Base-by-base conservation (phyloP, 2,888 invertebrate species). In the Lepidochrysops patricia region DNA sequence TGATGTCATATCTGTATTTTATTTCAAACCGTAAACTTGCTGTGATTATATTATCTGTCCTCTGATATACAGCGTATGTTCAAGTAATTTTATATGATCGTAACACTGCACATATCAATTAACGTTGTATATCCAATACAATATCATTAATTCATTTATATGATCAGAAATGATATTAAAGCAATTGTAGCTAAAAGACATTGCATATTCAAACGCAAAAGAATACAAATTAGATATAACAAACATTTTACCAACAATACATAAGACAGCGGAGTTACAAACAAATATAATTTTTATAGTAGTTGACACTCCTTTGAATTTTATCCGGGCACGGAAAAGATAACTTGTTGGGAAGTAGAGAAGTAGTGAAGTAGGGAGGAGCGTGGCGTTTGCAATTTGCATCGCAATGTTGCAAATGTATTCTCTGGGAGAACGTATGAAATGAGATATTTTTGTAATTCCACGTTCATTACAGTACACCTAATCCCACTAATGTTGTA, bases 21-120 rank as follows among this genome's bases (percentile, higher is more conserved):
- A 69, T 67, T 67, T 65, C 58, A 50, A 58, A 63, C 62, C 61
- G 61, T 68, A 69, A 68, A 67, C 64, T 43, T 63, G 65, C 67
- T 63, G 63, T 65, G 63, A 63, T 66, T 65, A 61, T 35, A 60
- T 61, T 63, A 63, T 63, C 54, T 57, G 57, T 60, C 9, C 15
- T 19, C 27, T 13, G 50, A n/a, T 13, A 15, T 6, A 15, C 27
- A 13, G 13, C 13, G 43, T 19, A 43, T 19, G 19, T 19, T 7
- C 7, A 19, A 19, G 43, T 19, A 9, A 43, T 43, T 43, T 43
- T 19, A 43, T 43, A 19, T 43, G 37, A 15, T 43, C 15, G 37
- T 43, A 15, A 13, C 13, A 35, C n/a, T 13, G 13, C n/a, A 35
- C 1, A 0, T 5, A 35, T 5, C 35, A 35, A 35, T 35, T 13